Evolutionary conservation across 2,113 vertebrate species (phyloP).

Genomic region (Elachura formosa): DNA sequence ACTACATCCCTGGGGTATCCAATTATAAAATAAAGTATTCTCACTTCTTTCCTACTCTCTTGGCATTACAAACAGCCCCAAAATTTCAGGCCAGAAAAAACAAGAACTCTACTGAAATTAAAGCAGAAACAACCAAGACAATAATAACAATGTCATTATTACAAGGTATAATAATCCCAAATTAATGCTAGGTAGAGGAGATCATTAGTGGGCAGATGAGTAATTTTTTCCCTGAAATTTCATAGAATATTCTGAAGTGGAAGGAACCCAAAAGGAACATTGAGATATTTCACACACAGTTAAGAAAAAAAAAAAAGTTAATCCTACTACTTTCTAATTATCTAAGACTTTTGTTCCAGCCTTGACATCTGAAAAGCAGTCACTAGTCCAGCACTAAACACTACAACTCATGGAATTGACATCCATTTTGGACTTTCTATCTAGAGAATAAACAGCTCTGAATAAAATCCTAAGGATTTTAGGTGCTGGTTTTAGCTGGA

Average conservation of each 20-base stretch:
- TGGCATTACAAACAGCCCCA: background rate
- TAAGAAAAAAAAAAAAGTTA: background rate
- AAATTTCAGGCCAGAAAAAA: background rate
- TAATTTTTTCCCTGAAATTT: background rate
- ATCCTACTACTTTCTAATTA: background rate
- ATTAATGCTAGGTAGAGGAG: background rate
- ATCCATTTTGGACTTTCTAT: background rate
- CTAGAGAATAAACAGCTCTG: background rate
- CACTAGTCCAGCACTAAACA: background rate
- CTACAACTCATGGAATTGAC: background rate
- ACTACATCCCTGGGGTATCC: background rate
- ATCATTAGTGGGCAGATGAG: background rate
- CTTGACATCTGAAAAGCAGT: background rate
- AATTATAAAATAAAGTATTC: background rate
- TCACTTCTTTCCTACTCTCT: background rate
- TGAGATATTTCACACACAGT: background rate
- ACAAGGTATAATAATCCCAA: background rate
- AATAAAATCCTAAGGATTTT: background rate
- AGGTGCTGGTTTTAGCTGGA: background rate
- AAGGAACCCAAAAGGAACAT: background rate
- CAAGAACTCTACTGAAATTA: background rate
- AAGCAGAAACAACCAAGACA: background rate
- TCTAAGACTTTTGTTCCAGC: background rate
- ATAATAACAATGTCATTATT: background rate
- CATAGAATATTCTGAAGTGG: background rate